Conservation (phyloP, 2,113 vertebrate genomes). For the Tragelaphus scriptus region DNA sequence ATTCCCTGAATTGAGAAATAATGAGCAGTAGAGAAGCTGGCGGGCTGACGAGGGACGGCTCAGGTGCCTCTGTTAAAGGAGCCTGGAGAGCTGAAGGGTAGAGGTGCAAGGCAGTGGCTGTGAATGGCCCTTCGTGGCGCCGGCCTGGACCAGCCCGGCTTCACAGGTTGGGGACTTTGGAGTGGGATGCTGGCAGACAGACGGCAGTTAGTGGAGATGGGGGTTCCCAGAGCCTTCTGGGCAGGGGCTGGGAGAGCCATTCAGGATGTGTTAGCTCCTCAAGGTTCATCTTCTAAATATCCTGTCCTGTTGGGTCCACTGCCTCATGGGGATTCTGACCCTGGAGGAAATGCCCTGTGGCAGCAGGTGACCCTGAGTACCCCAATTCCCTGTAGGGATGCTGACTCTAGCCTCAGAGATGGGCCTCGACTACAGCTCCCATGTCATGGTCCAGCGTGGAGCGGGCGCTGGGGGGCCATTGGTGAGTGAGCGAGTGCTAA, state of each 20-base stretch:
- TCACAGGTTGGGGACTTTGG: background rate
- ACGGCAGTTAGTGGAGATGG: background rate
- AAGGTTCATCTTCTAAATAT: background rate
- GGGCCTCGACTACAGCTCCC: rapidly evolving
- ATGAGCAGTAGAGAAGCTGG: background rate
- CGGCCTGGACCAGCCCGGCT: background rate
- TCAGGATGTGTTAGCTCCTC: background rate
- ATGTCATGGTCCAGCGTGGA: background rate
- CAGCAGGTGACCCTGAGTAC: background rate
- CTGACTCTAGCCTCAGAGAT: background rate
- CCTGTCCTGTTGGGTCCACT: background rate
- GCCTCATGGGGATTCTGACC: background rate
- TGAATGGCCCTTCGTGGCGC: background rate
- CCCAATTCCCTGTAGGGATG: background rate
- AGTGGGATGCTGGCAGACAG: background rate
- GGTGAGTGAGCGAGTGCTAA: background rate
- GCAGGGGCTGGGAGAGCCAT: background rate
- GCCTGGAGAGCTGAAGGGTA: background rate
- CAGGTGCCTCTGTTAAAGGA: background rate
- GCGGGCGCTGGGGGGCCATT: rapidly evolving
- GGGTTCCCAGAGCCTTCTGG: background rate
- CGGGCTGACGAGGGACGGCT: background rate
- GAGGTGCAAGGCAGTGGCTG: background rate
- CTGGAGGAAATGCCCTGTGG: background rate
- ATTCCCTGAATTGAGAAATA: conserved; percentile 48